These are phyloP conservation scores for Anorthoa munda DNA, from an alignment of 2,888 invertebrate species.

Conservation along the genomic window DNA sequence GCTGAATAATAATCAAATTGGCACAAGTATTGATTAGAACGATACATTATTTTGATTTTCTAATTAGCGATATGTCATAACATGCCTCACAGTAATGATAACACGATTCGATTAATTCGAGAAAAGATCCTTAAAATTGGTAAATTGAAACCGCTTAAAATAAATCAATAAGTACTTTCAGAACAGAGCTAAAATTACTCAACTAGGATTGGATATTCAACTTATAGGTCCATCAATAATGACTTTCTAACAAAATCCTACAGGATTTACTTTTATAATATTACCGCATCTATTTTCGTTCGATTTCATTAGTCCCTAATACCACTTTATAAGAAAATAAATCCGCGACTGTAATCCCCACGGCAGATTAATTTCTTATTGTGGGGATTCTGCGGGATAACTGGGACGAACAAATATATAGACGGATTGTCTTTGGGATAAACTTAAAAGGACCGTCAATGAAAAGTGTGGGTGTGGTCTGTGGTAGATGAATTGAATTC, in stretches of 20 bases:
- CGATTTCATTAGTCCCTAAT: conserved; percentile 65
- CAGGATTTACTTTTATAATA: conserved; percentile 35
- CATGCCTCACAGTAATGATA: too few species aligned
- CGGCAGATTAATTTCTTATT: conserved; percentile 79
- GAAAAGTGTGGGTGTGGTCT: not conserved
- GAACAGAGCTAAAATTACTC: not conserved
- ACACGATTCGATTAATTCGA: too few species aligned
- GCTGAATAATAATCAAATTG: too few species aligned
- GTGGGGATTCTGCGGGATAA: conserved; percentile 68
- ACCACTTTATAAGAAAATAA: conserved; percentile 78
- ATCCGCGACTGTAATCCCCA: conserved; percentile 77
- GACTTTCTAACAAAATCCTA: conserved; percentile 15
- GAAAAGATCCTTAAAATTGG: too few species aligned
- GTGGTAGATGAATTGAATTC: not conserved
- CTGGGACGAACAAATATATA: conserved; percentile 65
- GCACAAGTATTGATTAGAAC: too few species aligned
- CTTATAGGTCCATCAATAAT: conserved; percentile 7
- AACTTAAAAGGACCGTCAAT: not conserved
- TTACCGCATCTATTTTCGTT: conserved; percentile 52
- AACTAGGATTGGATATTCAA: not conserved
- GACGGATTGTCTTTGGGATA: conserved; percentile 48
- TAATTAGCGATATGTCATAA: too few species aligned
- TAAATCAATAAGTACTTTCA: not conserved
- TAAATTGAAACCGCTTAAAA: not conserved
- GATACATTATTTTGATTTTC: too few species aligned